A percentile compares a stretch with the other conserved stretches of the same genome.
These are phyloP conservation scores for Perca fluviatilis DNA, from an alignment of 2,113 vertebrate genomes.

Conservation along the genomic window DNA sequence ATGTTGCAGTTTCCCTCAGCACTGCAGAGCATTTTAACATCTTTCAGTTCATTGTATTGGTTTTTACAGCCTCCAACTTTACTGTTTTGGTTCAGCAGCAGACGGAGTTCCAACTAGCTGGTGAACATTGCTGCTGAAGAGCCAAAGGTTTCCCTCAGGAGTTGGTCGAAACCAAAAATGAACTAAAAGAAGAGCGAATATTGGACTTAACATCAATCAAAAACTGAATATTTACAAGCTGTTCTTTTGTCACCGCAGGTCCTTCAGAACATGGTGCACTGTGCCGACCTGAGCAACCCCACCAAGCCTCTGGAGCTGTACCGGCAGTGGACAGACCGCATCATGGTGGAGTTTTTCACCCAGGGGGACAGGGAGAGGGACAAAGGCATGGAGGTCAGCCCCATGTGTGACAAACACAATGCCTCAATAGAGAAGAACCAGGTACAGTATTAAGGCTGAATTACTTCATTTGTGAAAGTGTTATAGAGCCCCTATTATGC, in stretches of 20 bases:
- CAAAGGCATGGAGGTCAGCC: conserved; percentile 94
- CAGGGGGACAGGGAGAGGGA: conserved; percentile 92
- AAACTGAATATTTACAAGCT: too few relatives aligned
- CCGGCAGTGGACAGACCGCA: conserved; percentile 91
- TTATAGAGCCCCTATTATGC: too few relatives aligned
- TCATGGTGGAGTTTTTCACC: conserved; percentile 94
- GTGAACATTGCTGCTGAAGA: neutral
- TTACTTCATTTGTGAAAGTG: too few relatives aligned
- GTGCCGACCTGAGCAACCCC: conserved; percentile 94
- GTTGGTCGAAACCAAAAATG: neutral
- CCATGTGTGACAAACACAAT: conserved; percentile 95
- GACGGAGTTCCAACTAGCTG: neutral
- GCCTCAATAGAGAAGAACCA: conserved; percentile 95
- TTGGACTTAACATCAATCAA: neutral
- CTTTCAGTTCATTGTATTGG: neutral
- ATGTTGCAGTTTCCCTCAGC: neutral
- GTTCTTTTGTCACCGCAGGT: conserved; percentile 79
- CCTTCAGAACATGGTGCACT: conserved; percentile 95
- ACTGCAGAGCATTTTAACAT: neutral
- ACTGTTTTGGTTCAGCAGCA: neutral
- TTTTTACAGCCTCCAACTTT: neutral
- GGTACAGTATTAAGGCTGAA: conserved; percentile 73
- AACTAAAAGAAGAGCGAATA: neutral
- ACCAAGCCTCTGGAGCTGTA: conserved; percentile 93
- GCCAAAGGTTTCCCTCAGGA: neutral